phyloP scores from a whole-genome alignment of 2,888 invertebrate genomes.

The Thumatha senex region DNA sequence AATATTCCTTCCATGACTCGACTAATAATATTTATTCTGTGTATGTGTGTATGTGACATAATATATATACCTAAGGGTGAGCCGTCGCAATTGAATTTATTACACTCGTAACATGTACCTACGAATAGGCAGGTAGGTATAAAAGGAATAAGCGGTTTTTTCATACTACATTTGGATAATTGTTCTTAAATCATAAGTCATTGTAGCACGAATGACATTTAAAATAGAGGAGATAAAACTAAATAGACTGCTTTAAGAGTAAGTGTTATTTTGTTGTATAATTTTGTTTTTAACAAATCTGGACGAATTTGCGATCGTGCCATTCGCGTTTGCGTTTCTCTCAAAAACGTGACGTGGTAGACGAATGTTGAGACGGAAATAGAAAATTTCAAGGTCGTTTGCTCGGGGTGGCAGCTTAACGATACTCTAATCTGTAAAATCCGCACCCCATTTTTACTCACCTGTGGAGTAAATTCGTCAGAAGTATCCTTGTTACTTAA shows the following conservation, averaged over 20 bases:
- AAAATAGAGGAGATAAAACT: too few relatives aligned
- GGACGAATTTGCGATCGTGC: too few relatives aligned
- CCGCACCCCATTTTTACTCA: slow-evolving; percentile 27
- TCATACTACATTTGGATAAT: neutral
- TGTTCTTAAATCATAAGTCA: too few relatives aligned
- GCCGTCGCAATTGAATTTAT: slow-evolving; percentile 28
- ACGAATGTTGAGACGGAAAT: slow-evolving; percentile 9
- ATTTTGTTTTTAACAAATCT: too few relatives aligned
- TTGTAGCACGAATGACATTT: too few relatives aligned
- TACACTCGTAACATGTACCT: slow-evolving; percentile 18
- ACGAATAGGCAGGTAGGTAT: slow-evolving; percentile 1
- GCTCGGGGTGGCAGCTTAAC: slow-evolving; percentile 6
- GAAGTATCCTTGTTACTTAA: neutral
- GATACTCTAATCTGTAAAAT: slow-evolving; percentile 12
- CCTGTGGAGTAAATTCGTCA: slow-evolving; percentile 28
- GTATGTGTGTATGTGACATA: neutral
- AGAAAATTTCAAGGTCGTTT: slow-evolving; percentile 16
- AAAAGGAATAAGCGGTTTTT: slow-evolving; percentile 10
- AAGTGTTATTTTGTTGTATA: too few relatives aligned
- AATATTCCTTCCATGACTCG: slow-evolving; percentile 15
- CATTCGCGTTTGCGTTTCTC: too few relatives aligned
- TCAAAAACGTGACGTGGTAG: too few relatives aligned
- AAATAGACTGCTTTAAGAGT: too few relatives aligned
- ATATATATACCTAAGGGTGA: slow-evolving; percentile 14
- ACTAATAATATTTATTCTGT: slow-evolving; percentile 10